These are phyloP conservation scores for Bombus waltoni DNA, from an alignment of 1,140 invertebrate genomes.

Conservation along the genomic window DNA sequence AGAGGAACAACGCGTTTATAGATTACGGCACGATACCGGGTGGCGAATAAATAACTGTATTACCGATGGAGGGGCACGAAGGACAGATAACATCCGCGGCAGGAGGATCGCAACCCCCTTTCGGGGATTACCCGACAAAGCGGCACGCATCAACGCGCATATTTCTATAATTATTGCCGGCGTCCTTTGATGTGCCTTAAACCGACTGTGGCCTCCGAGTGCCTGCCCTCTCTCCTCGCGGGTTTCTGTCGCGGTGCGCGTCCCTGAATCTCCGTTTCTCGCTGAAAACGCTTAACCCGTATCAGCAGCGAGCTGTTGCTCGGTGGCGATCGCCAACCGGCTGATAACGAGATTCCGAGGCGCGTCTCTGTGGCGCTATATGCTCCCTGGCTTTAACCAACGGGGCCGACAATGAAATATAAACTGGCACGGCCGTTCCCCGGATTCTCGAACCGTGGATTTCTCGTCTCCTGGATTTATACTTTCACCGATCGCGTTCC, in stretches of 20 bases:
- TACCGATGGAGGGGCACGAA: constrained; percentile 69
- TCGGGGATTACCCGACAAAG: constrained; percentile 70
- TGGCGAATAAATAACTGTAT: constrained; percentile 80
- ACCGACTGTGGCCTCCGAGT: constrained; percentile 42
- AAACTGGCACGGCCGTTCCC: neutral
- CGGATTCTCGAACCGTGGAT: neutral
- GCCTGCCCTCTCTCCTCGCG: constrained; percentile 27
- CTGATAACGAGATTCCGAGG: constrained; percentile 76
- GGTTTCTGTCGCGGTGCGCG: constrained; percentile 8
- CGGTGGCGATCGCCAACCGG: constrained; percentile 61
- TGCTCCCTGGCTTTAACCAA: constrained; percentile 9
- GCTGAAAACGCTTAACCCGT: constrained; percentile 41
- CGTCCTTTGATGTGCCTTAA: constrained; percentile 76
- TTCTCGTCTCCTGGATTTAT: constrained; percentile 12
- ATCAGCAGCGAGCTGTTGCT: constrained; percentile 51
- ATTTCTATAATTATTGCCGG: constrained; percentile 83
- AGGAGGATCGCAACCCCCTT: constrained; percentile 58
- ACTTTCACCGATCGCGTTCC: constrained; percentile 16
- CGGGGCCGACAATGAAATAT: constrained; percentile 33
- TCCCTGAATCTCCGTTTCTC: constrained; percentile 52
- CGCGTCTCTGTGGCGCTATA: constrained; percentile 41
- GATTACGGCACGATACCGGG: constrained; percentile 74
- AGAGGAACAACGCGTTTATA: constrained; percentile 69
- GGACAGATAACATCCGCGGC: constrained; percentile 73
- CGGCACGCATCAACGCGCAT: constrained; percentile 75